A percentile compares a stretch with the other conserved stretches of the same genome.
These are phyloP conservation scores for Cebidichthys violaceus DNA, from an alignment of 2,113 vertebrate genomes.

Conservation along the genomic window DNA sequence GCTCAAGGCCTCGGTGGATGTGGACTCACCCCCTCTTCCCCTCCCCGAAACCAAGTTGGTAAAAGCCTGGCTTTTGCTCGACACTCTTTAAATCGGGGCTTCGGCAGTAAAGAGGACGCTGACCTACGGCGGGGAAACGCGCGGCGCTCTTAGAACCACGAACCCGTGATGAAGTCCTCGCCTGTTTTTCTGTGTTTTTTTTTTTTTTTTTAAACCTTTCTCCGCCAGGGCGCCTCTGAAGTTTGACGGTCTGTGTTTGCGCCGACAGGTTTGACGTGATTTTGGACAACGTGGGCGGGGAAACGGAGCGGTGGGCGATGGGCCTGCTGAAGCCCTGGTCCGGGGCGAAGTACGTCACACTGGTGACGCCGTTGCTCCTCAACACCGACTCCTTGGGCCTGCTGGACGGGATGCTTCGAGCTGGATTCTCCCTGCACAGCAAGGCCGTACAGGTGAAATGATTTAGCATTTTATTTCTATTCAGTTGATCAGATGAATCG, in stretches of 20 bases:
- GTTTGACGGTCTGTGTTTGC: not conserved
- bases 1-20: slow-evolving; percentile 37
- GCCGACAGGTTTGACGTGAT: slow-evolving; percentile 86
- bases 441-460: slow-evolving; percentile 88
- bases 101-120: not conserved
- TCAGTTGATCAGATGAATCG: slow-evolving; percentile 34
- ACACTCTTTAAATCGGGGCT: not conserved
- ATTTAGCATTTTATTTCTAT: slow-evolving; percentile 21
- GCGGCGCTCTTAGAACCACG: not conserved
- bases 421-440: slow-evolving; percentile 85
- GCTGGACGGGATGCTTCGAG: slow-evolving; percentile 87
- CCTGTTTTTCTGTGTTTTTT: not conserved
- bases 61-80: slow-evolving; percentile 23
- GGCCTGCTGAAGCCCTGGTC: slow-evolving; percentile 92
- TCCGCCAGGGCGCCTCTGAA: not conserved
- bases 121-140: not conserved
- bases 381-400: slow-evolving; percentile 89
- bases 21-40: not conserved
- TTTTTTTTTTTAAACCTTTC: not conserved
- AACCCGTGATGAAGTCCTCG: not conserved
- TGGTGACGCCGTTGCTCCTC: slow-evolving; percentile 91
- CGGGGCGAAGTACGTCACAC: slow-evolving; percentile 91
- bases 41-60: not conserved
- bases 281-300: slow-evolving; percentile 91
- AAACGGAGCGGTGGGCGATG: slow-evolving; percentile 89